Evolutionary conservation across 2,888 invertebrate species (phyloP).

Genomic region (Oligia fasciuncula): DNA sequence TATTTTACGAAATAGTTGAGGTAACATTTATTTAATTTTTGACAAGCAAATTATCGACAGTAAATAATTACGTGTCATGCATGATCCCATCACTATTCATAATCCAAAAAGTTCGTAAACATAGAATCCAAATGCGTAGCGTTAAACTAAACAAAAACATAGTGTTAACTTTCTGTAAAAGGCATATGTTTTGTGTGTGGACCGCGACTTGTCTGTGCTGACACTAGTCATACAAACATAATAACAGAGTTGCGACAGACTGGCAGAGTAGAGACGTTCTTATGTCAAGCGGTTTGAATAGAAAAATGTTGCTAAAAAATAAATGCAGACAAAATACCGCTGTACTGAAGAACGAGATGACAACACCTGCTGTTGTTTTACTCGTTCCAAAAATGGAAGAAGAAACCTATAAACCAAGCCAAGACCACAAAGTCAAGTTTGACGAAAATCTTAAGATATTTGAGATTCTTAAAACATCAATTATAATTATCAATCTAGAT

Average conservation of each 20-base stretch:
- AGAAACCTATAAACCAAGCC: neutral
- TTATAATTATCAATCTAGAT: neutral
- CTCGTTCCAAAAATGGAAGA: neutral
- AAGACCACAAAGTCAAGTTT: neutral
- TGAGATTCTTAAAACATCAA: neutral
- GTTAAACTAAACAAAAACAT: constrained; percentile 60
- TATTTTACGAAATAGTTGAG: neutral
- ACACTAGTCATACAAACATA: constrained; percentile 40
- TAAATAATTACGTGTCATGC: neutral
- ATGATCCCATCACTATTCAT: constrained; percentile 44
- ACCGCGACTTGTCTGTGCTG: constrained; percentile 24
- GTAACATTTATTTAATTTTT: neutral
- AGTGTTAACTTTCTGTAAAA: constrained; percentile 68
- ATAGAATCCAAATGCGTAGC: constrained; percentile 41
- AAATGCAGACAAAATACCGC: neutral
- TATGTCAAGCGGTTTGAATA: neutral
- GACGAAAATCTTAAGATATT: neutral
- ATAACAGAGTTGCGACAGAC: constrained; percentile 19
- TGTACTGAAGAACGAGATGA: neutral
- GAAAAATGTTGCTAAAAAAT: neutral
- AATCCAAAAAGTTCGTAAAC: constrained; percentile 42
- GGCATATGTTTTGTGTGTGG: constrained; percentile 59
- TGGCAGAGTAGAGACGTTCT: neutral
- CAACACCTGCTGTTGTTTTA: neutral
- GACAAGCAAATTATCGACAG: constrained; percentile 22